Evolutionary conservation across 2,113 vertebrate species (phyloP).

Genomic region (Nothocercus nigrocapillus): DNA sequence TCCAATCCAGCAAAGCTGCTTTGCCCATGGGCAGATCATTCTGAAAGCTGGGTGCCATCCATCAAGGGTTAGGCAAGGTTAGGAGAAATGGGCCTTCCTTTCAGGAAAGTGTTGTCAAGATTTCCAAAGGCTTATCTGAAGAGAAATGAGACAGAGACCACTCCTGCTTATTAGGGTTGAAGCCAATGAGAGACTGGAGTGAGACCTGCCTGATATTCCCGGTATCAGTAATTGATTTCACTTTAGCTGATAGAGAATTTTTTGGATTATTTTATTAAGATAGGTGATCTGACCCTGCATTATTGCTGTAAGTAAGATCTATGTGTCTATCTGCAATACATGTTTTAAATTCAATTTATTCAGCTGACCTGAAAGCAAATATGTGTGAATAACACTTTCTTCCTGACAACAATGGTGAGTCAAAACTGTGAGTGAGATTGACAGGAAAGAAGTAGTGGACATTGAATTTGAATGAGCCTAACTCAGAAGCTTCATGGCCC

Average conservation of each 20-base stretch:
- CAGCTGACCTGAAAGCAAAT: neutral
- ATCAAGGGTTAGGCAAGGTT: neutral
- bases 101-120: neutral
- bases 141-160: neutral
- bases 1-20: neutral
- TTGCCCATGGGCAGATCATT: neutral
- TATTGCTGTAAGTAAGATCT: neutral
- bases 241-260: neutral
- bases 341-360: neutral
- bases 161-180: neutral
- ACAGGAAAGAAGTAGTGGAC: neutral
- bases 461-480: neutral
- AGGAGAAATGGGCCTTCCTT: neutral
- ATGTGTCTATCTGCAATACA: neutral
- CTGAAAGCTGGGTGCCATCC: accelerated
- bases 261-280: neutral
- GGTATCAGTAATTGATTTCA: neutral
- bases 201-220: neutral
- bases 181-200: neutral
- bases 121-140: neutral
- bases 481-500: slow-evolving; percentile 3
- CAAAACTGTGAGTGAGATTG: neutral
- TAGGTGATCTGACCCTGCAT: neutral
- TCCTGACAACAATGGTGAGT: neutral
- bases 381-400: neutral